phyloP scores from a whole-genome alignment of 2,888 invertebrate genomes.

The Caenorhabditis panamensis region DNA sequence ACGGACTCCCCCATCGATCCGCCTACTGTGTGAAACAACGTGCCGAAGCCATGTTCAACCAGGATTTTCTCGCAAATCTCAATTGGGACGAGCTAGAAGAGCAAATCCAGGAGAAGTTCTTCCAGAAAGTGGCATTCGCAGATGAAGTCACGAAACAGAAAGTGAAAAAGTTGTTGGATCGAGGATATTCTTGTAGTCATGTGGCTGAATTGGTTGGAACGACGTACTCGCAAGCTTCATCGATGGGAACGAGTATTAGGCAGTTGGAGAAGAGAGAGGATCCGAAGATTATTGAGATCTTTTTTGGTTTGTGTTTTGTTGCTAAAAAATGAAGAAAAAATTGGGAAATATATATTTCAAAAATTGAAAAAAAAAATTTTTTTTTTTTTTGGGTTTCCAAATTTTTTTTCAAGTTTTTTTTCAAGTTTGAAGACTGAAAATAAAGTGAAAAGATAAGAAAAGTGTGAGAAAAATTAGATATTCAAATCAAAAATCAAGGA shows the following conservation, averaged over 20 bases:
- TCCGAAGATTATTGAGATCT: slow-evolving; percentile 1
- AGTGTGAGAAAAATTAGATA: no score
- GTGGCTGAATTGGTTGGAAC: not conserved
- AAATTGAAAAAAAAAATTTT: not conserved
- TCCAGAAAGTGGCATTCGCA: not conserved
- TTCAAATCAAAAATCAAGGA: no score
- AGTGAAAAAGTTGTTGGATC: slow-evolving; percentile 7
- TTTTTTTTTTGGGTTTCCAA: no score
- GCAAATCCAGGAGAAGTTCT: not conserved
- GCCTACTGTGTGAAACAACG: slow-evolving; percentile 10
- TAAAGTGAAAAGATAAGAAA: no score
- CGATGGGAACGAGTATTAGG: not conserved
- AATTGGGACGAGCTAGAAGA: slow-evolving; percentile 1
- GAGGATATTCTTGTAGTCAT: not conserved
- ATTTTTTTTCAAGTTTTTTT: no score
- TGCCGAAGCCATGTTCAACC: slow-evolving; percentile 16
- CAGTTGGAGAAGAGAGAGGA: slow-evolving; percentile 14
- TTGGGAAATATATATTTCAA: not conserved
- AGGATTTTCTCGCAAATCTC: slow-evolving; percentile 10
- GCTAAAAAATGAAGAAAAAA: not conserved
- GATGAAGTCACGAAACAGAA: slow-evolving; percentile 9
- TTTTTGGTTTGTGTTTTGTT: slow-evolving; percentile 15
- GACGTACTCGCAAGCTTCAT: no score
- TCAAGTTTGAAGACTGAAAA: no score
- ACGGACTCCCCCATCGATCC: slow-evolving; percentile 29